Percentiles rank a stretch among this genome's conserved stretches.
Conservation (phyloP, 2,797 vertebrate species). For the Sebastiscus albofasciatus region DNA sequence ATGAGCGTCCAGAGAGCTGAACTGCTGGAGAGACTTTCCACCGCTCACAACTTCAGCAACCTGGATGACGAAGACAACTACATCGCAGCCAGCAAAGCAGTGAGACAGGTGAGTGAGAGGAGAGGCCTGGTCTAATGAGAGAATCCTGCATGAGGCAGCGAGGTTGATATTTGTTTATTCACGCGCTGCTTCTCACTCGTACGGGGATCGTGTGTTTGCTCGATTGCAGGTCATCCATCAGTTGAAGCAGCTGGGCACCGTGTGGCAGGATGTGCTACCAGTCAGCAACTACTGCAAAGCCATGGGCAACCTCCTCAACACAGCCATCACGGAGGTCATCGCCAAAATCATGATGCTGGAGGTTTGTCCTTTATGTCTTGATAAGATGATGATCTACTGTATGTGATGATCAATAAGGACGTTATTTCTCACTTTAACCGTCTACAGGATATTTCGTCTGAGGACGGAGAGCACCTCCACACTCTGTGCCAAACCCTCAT, state of each 20-base stretch:
- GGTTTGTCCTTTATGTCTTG: conserved; percentile 76
- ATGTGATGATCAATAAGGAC: background rate
- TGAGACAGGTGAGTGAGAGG: conserved; percentile 89
- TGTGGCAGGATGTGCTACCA: conserved; percentile 97
- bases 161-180: background rate
- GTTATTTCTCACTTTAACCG: background rate
- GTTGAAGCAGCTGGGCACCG: conserved; percentile 90
- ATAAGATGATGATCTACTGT: background rate
- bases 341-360: conserved; percentile 90
- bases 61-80: conserved; percentile 95
- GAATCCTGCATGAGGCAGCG: background rate
- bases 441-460: conserved; percentile 93
- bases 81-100: conserved; percentile 90
- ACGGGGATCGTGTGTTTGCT: background rate
- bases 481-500: conserved; percentile 90
- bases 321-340: conserved; percentile 89
- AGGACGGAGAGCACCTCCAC: conserved; percentile 91
- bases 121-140: background rate
- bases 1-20: conserved; percentile 93
- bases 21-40: conserved; percentile 94
- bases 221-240: conserved; percentile 91
- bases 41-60: conserved; percentile 92
- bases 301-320: conserved; percentile 93
- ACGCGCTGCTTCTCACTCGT: background rate
- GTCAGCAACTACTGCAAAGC: conserved; percentile 95